These are phyloP conservation scores for Protobothrops mucrosquamatus DNA, from an alignment of 2,113 vertebrate species.

Conservation along the genomic window DNA sequence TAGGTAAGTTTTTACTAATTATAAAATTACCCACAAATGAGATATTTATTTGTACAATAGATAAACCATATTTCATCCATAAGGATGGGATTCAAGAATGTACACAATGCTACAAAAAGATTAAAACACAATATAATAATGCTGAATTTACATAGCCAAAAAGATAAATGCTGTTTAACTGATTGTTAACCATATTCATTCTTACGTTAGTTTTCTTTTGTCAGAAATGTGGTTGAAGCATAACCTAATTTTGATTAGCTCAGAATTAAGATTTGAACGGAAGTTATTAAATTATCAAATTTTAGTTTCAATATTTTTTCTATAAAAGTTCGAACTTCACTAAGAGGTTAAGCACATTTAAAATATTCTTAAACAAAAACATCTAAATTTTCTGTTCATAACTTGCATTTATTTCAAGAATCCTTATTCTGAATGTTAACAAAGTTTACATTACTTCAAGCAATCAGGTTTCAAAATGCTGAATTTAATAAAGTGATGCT, in stretches of 20 bases:
- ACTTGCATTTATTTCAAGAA: neutral
- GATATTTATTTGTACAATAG: neutral
- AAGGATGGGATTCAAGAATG: neutral
- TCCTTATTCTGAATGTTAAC: neutral
- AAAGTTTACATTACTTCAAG: neutral
- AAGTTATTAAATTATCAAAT: neutral
- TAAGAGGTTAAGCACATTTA: neutral
- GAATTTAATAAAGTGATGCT: neutral
- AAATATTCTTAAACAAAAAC: neutral
- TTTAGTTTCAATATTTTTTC: neutral
- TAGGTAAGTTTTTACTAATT: neutral
- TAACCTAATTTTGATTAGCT: neutral
- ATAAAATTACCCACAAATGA: neutral
- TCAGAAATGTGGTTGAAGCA: neutral
- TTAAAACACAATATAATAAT: neutral
- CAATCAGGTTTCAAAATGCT: neutral
- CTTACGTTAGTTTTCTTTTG: neutral
- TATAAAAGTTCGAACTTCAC: neutral
- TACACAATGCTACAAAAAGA: neutral
- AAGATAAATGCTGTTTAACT: neutral
- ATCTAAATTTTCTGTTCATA: neutral
- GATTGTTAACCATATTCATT: too few relatives aligned
- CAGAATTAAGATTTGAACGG: neutral
- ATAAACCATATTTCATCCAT: neutral
- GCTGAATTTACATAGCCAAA: neutral